Base-by-base conservation (phyloP, 2,888 invertebrate species). In the Junonia oenone region DNA sequence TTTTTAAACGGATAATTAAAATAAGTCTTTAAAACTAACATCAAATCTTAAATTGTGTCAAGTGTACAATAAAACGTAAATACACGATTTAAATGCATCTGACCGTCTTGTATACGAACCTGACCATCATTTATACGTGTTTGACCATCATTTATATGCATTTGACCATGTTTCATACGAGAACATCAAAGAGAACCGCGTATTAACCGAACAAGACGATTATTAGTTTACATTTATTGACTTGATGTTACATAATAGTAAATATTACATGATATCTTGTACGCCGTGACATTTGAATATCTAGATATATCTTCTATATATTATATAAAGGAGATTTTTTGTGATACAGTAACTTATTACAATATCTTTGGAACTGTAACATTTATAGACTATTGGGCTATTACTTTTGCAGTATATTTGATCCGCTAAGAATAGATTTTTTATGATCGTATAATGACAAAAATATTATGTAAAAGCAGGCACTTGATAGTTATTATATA, bases 201-300 rank as follows among this genome's bases (percentile, higher is more conserved):
- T 37, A 22, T 35, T 4, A 50, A 22, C 43, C 43, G 22, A 51
- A 51, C 50, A 31, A 22, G 37, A 1, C 37, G 2, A 51, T 27
- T 37, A 46, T 22, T 27, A 2, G 4, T 15, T 37, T 9, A 13
- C 15, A 27, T 51, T 33, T 51, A 51, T 45, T 35, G 2, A 13
- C 45, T 45, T 51, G 49, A 15, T 29, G 5, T 13, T 45, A 26
- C 26, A 53, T 57, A 51, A 55, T 49, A 46, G 31, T 43, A 8
- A 22, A 26, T 13, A 26, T 2, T 8, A 14, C 6, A 8, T 13
- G 8, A 40, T 9, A 14, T 40, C 59, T 46, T n/a, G 59, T 51
- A 45, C 6, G 33, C 56, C 53, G 22, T 59, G 59, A 59, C 59
- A 54, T 59, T 56, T 59, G 3, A 53, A 49, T 40, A n/a, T n/a